Percentiles rank a stretch among this genome's conserved stretches.
Evolutionary conservation across 2,888 invertebrate species (phyloP).

Genomic region (Perizoma affinitatum): DNA sequence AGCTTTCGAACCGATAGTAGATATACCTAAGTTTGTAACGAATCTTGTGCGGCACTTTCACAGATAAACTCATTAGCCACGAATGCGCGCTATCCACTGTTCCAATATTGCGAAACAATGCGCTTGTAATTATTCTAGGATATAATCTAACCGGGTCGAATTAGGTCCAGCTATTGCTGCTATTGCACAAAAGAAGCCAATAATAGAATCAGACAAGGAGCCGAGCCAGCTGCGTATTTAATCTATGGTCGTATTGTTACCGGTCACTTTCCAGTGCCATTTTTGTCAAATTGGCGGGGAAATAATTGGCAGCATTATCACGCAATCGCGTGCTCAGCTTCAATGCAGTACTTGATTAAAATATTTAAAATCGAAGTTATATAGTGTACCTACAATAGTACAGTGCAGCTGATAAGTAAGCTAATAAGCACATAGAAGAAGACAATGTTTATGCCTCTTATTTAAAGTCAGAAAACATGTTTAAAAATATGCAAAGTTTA

Average conservation of each 20-base stretch:
- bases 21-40: constrained; percentile 6
- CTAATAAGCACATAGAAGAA: too few species aligned
- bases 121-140: constrained; percentile 59
- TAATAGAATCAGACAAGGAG: constrained; percentile 55
- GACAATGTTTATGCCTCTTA: too few species aligned
- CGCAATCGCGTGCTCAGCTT: constrained; percentile 59
- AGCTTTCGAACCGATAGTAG: constrained; percentile 23
- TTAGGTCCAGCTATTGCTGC: constrained; percentile 58
- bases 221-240: constrained; percentile 58
- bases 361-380: constrained; percentile 10
- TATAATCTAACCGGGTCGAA: constrained; percentile 58
- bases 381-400: too few species aligned
- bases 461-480: too few species aligned
- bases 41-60: constrained; percentile 44
- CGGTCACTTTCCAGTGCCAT: constrained; percentile 67
- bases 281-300: constrained; percentile 67
- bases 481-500: too few species aligned
- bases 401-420: too few species aligned
- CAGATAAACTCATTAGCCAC: constrained; percentile 55
- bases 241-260: constrained; percentile 44
- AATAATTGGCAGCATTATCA: constrained; percentile 57
- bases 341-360: constrained; percentile 22
- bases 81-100: constrained; percentile 50
- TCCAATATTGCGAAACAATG: constrained; percentile 62
- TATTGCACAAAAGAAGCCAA: constrained; percentile 59